phyloP scores from a whole-genome alignment of 2,113 vertebrate genomes.

The Meriones unguiculatus region DNA sequence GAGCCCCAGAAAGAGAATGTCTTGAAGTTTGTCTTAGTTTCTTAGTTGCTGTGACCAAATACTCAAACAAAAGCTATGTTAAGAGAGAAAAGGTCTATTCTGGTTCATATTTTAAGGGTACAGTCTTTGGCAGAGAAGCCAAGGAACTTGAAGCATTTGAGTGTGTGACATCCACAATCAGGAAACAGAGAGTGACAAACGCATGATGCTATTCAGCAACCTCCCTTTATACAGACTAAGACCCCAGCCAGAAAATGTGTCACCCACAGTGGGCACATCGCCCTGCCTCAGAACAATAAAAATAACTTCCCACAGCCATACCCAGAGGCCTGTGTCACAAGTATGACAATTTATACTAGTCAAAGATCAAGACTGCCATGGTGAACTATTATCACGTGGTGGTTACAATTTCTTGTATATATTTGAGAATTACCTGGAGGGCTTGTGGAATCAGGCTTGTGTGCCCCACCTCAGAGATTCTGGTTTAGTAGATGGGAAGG shows the following conservation, averaged over 20 bases:
- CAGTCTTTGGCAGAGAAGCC: neutral
- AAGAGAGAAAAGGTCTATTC: neutral
- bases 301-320: neutral
- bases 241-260: neutral
- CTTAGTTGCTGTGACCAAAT: neutral
- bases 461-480: neutral
- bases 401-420: neutral
- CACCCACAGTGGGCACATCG: too few relatives aligned
- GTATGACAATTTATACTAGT: neutral
- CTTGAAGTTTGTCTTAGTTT: neutral
- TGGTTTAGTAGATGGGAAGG: neutral
- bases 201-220: fast-evolving
- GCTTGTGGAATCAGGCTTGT: neutral
- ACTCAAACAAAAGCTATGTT: neutral
- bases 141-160: neutral
- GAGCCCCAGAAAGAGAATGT: neutral
- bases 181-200: neutral
- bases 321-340: neutral
- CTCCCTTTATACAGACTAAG: neutral
- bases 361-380: neutral
- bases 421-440: neutral
- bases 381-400: neutral
- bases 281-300: neutral
- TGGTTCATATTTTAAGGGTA: neutral
- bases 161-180: neutral